Evolutionary conservation across 2,113 vertebrate species (phyloP).

Genomic region (Benitochromis conjunctus): DNA sequence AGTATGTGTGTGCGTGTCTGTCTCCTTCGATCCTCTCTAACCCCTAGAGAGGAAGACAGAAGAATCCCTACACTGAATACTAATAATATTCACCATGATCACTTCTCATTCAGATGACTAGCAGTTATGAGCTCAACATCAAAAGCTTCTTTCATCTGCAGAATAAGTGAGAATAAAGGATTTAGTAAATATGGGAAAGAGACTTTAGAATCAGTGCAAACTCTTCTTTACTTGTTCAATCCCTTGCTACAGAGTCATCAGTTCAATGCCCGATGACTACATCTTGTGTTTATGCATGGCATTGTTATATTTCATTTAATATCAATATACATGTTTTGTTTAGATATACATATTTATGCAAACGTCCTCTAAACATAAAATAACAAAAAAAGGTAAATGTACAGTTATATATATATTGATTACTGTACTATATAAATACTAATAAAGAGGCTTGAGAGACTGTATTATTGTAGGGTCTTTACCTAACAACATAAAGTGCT

Average conservation of each 20-base stretch:
- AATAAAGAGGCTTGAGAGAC: neutral
- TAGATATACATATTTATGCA: neutral
- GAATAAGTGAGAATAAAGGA: slow-evolving; percentile 41
- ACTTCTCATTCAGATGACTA: slow-evolving; percentile 51
- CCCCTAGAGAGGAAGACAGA: slow-evolving; percentile 34
- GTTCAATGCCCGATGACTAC: neutral
- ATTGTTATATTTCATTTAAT: neutral
- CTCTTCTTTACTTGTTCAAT: slow-evolving; percentile 2
- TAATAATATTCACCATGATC: slow-evolving; percentile 47
- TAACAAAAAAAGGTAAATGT: neutral
- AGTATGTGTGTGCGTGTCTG: neutral
- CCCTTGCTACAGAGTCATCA: neutral
- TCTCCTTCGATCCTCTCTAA: slow-evolving; percentile 19
- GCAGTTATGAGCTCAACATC: slow-evolving; percentile 52
- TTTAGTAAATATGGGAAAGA: slow-evolving; percentile 39
- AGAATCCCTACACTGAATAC: slow-evolving; percentile 39
- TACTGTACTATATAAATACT: neutral
- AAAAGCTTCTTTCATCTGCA: slow-evolving; percentile 53
- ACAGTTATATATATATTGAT: neutral
- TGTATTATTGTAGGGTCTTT: neutral
- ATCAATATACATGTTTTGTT: neutral
- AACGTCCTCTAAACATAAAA: neutral
- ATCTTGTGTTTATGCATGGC: neutral
- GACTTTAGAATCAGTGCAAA: neutral
- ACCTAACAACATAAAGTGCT: neutral